Evolutionary conservation across 2,113 vertebrate species (phyloP).

Genomic region (Lepidothrix coronata): DNA sequence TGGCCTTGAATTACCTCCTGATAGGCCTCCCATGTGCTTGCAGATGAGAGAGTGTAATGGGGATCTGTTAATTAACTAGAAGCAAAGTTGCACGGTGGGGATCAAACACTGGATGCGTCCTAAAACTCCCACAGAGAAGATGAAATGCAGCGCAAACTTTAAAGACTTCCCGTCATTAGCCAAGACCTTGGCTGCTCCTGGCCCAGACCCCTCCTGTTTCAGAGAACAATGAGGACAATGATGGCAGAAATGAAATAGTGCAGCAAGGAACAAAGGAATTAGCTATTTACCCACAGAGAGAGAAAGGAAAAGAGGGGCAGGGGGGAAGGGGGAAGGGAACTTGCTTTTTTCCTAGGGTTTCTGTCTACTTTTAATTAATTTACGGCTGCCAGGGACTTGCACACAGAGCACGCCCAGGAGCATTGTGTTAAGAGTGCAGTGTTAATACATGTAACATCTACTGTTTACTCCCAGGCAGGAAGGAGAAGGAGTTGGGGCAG

Average conservation of each 20-base stretch:
- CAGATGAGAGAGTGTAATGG: conserved; percentile 88
- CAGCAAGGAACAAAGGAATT: conserved; percentile 81
- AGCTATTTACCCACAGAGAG: conserved; percentile 81
- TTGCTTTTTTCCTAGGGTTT: conserved; percentile 66
- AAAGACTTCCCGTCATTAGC: conserved; percentile 99
- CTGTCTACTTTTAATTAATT: conserved; percentile 86
- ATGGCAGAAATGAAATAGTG: conserved; percentile 82
- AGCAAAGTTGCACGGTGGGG: conserved; percentile 87
- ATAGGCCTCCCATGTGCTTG: conserved; percentile 82
- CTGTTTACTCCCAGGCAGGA: conserved; percentile 55
- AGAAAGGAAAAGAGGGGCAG: conserved; percentile 57
- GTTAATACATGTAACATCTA: conserved; percentile 49
- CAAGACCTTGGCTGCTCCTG: conserved; percentile 89
- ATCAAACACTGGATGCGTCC: conserved; percentile 95
- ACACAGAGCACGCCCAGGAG: conserved; percentile 50
- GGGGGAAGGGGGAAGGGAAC: conserved; percentile 45
- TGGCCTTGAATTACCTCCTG: conserved; percentile 86
- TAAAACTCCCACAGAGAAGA: conserved; percentile 92
- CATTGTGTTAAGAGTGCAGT: background rate
- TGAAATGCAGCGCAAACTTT: conserved; percentile 97
- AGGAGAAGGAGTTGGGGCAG: conserved; percentile 2
- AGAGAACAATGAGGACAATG: conserved; percentile 88
- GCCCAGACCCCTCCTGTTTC: conserved; percentile 87
- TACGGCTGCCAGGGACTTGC: conserved; percentile 71
- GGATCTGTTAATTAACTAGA: conserved; percentile 94